These are phyloP conservation scores for Julus scanicus DNA, from an alignment of 2,888 invertebrate species.

Conservation along the genomic window DNA sequence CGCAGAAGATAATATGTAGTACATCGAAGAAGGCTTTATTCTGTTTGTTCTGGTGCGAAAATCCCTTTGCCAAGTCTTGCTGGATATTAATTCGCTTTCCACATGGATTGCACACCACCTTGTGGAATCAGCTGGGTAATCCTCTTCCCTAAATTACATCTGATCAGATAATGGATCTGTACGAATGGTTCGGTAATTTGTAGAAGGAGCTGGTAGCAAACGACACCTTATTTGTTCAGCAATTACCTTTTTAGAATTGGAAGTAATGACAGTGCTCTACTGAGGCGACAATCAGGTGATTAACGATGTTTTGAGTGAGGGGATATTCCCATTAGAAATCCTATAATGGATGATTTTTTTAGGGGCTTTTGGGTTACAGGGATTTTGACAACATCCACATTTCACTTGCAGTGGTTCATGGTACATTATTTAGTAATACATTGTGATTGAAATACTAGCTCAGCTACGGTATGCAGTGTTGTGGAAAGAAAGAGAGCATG, in stretches of 20 bases:
- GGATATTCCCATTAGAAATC: neutral
- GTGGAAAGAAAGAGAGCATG: too few relatives aligned
- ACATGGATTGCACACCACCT: conserved; percentile 11
- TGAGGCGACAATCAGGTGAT: neutral
- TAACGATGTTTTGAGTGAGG: neutral
- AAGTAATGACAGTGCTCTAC: neutral
- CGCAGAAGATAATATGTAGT: neutral
- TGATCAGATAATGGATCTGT: conserved; percentile 35
- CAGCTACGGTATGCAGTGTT: too few relatives aligned
- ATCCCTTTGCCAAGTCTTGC: neutral
- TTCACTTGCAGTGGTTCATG: too few relatives aligned
- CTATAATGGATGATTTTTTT: neutral
- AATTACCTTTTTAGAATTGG: conserved; percentile 34
- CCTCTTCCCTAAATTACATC: neutral
- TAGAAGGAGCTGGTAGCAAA: neutral
- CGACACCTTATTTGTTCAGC: neutral
- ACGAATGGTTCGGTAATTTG: neutral
- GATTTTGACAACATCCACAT: too few relatives aligned
- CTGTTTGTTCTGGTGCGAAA: neutral
- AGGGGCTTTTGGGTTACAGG: too few relatives aligned
- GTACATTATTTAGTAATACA: too few relatives aligned
- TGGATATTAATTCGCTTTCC: neutral
- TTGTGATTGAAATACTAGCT: too few relatives aligned
- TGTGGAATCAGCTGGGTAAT: neutral
- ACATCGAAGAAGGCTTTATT: neutral